Evolutionary conservation across 2,113 vertebrate species (phyloP), one percentile per base, ranked within the genome.

Genomic region (Phalacrocorax pelagicus): DNA sequence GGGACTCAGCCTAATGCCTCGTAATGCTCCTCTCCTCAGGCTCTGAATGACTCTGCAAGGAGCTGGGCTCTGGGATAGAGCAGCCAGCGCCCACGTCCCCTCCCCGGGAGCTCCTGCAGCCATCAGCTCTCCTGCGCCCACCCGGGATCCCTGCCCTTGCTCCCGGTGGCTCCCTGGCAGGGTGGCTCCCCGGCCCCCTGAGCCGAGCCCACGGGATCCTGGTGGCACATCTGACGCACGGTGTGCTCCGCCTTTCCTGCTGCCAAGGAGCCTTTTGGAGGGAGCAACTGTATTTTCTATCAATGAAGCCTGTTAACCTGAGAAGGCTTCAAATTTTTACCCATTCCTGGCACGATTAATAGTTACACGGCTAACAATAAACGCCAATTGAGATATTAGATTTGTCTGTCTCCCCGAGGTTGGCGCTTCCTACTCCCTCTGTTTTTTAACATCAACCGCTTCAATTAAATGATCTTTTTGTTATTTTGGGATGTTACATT

Each of bases 281-380:
- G 18, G n/a, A 88, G 34, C 9, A 74, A 96, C 96, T 71, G 46
- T 81, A 73, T 91, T 81, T 90, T 93, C 93, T 17, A 5, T 54
- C 40, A 42, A 89, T 66, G 44, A 46, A 81, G 57, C 46, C 34
- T 47, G 82, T 44, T 65, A 91, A 52, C 36, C 49, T 22, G 80
- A 93, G 65, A 4, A 83, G 84, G 51, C 84, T 90, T 61, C 6
- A 2, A 84, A 97, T 98, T 97, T 96, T 94, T 97, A 95, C 88
- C 82, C 17, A 12, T 90, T 84, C 80, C 88, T 55, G 51, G 36
- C 84, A 74, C 86, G 91, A 96, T 95, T 91, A 97, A 95, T 97
- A 97, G 90, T 32, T 40, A 10, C 58, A 34, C 17, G 6, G 78
- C 75, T 81, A 91, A 40, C 63, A 86, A 81, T 75, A 94, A 96